A percentile compares a stretch with the other conserved stretches of the same genome.
phyloP scores from a whole-genome alignment of 2,797 vertebrate genomes.

The Hephaestus fuliginosus region DNA sequence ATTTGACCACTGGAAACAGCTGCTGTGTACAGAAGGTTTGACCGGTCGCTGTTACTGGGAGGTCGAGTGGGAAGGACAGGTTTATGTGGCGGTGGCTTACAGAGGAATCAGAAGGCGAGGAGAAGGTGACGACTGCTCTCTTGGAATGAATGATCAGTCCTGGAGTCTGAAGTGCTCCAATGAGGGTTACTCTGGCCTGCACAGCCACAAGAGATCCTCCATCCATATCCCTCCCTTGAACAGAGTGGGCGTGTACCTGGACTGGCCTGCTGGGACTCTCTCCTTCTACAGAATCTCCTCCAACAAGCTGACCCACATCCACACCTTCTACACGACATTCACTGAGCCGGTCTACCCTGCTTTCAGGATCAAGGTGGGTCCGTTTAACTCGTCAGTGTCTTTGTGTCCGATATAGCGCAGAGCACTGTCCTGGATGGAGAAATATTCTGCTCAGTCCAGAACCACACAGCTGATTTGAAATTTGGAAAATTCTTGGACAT shows the following conservation, averaged over 20 bases:
- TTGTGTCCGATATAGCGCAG: constrained; percentile 31
- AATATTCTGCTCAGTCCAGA: neutral
- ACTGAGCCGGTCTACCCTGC: constrained; percentile 60
- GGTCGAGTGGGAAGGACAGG: constrained; percentile 3
- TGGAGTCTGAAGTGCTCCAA: constrained; percentile 55
- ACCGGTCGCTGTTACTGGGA: constrained; percentile 59
- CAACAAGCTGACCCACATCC: constrained; percentile 39
- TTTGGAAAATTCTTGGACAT: too few relatives aligned
- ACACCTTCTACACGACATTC: constrained; percentile 55
- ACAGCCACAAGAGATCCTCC: rapidly evolving
- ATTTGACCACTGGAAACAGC: constrained; percentile 62
- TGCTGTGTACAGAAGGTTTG: constrained; percentile 44
- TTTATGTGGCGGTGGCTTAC: constrained; percentile 42
- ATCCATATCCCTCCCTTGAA: rapidly evolving
- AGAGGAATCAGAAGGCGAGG: constrained; percentile 42
- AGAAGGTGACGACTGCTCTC: neutral
- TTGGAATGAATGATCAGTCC: constrained; percentile 51
- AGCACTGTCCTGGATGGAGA: neutral
- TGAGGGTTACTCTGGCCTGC: neutral
- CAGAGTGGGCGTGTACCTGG: constrained; percentile 60
- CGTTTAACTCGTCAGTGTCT: constrained; percentile 27
- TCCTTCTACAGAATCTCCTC: constrained; percentile 50
- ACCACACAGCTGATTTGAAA: neutral
- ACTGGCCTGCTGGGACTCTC: constrained; percentile 52
- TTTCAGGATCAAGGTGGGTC: constrained; percentile 39